phyloP scores from a whole-genome alignment of 2,797 vertebrate genomes.

The Melanotaenia parkinsoni region DNA sequence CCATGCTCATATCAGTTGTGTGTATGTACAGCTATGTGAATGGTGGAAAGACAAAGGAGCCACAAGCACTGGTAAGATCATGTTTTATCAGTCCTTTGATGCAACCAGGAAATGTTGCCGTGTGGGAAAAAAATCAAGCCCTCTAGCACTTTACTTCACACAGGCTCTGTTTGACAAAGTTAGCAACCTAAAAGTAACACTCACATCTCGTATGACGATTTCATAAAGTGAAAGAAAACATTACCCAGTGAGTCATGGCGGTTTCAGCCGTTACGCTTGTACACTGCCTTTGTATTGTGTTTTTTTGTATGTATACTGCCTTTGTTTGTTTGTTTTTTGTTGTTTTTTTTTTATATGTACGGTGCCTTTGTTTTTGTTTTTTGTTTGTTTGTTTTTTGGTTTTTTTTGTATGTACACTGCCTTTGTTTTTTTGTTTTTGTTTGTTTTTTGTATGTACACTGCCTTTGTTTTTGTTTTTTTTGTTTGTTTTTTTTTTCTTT shows the following conservation, averaged over 20 bases:
- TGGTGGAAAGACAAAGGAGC: constrained; percentile 39
- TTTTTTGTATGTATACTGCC: no score
- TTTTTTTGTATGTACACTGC: no score
- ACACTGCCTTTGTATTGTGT: not conserved
- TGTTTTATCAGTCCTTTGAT: not conserved
- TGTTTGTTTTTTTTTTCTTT: not conserved
- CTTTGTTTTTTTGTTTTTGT: no score
- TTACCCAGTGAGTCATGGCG: not conserved
- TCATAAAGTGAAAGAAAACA: not conserved
- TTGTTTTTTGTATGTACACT: no score
- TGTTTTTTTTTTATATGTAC: no score
- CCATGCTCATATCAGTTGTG: not conserved
- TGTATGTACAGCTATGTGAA: constrained; percentile 50
- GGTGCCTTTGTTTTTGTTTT: no score
- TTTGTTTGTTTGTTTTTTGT: no score
- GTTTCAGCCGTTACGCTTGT: constrained; percentile 1
- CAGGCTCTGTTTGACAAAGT: not conserved
- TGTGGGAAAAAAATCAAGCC: constrained; percentile 38
- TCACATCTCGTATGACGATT: constrained; percentile 10
- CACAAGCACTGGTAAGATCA: constrained; percentile 67
- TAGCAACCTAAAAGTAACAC: not conserved
- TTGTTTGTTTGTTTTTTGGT: no score
- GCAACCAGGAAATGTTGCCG: constrained; percentile 39
- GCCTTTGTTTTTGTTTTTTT: no score
- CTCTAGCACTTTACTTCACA: not conserved